These are phyloP conservation scores for Alectura lathami DNA, from an alignment of 2,113 vertebrate genomes.

Conservation along the genomic window DNA sequence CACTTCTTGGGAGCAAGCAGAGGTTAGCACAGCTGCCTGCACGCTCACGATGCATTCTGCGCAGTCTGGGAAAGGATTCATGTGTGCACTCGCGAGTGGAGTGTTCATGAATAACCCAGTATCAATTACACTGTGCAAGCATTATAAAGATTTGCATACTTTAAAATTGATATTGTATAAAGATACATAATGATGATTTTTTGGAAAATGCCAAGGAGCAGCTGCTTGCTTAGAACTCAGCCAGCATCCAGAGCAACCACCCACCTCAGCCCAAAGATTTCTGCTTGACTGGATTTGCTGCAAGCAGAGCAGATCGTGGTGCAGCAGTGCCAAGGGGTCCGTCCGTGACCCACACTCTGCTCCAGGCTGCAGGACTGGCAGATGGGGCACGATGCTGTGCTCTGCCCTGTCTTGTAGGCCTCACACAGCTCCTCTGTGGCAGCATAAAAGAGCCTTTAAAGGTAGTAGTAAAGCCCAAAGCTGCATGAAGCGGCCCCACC, in stretches of 20 bases:
- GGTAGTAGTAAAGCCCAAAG: not conserved
- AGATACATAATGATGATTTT: not conserved
- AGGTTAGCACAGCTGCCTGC: not conserved
- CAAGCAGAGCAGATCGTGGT: rapidly evolving
- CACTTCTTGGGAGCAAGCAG: not conserved
- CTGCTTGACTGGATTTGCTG: not conserved
- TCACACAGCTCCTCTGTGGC: not conserved
- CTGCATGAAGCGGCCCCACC: not conserved
- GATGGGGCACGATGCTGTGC: rapidly evolving
- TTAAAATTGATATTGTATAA: not conserved
- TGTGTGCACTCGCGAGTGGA: rapidly evolving
- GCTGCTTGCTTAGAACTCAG: not conserved
- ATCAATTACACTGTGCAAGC: not conserved
- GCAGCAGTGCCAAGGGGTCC: not conserved
- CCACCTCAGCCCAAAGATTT: not conserved
- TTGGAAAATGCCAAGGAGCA: not conserved
- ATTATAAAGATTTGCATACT: too few species aligned
- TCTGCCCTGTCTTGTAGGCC: not conserved
- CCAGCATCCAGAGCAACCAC: not conserved
- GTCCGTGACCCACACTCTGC: not conserved
- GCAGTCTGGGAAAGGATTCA: not conserved
- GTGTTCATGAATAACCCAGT: not conserved
- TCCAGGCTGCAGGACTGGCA: not conserved
- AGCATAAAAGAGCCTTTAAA: not conserved
- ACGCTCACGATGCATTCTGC: rapidly evolving